Evolutionary conservation across 2,888 invertebrate species (phyloP).

Genomic region (Tachina lurida): DNA sequence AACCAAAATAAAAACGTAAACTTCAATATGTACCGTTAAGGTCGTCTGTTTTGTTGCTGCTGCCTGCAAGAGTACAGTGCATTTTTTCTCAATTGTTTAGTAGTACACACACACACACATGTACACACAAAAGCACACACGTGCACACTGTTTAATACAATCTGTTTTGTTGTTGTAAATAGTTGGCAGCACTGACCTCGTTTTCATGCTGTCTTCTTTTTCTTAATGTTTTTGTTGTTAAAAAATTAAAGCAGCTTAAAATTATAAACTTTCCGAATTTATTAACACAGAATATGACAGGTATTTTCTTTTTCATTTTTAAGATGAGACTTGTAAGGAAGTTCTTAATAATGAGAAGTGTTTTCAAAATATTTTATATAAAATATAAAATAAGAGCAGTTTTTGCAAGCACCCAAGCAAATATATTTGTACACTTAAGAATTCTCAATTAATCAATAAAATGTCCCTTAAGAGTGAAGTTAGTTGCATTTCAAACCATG

Average conservation of each 20-base stretch:
- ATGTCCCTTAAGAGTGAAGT: background rate
- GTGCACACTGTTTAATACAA: background rate
- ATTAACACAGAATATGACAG: background rate
- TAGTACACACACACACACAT: background rate
- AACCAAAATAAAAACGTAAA: constrained; percentile 34
- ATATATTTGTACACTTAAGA: background rate
- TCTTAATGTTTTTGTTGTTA: constrained; percentile 45
- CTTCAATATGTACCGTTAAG: constrained; percentile 64
- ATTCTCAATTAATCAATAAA: background rate
- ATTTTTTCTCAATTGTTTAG: constrained; percentile 39
- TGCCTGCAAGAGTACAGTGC: background rate
- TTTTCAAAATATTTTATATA: too few species aligned
- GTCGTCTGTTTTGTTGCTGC: constrained; percentile 52
- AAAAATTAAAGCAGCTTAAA: constrained; percentile 24
- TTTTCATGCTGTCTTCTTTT: constrained; percentile 49
- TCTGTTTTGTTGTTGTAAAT: background rate
- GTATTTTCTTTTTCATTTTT: background rate
- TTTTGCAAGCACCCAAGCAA: background rate
- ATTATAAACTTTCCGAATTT: constrained; percentile 18
- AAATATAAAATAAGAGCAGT: too few species aligned
- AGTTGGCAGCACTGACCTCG: constrained; percentile 63
- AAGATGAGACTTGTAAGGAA: too few species aligned
- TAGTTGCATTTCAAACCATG: constrained; percentile 3
- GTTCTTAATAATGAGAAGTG: too few species aligned
- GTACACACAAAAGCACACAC: background rate